Evolutionary conservation across 2,888 invertebrate species (phyloP), one percentile per base, ranked within the genome.

Genomic region (Drosophila acutilabella): DNA sequence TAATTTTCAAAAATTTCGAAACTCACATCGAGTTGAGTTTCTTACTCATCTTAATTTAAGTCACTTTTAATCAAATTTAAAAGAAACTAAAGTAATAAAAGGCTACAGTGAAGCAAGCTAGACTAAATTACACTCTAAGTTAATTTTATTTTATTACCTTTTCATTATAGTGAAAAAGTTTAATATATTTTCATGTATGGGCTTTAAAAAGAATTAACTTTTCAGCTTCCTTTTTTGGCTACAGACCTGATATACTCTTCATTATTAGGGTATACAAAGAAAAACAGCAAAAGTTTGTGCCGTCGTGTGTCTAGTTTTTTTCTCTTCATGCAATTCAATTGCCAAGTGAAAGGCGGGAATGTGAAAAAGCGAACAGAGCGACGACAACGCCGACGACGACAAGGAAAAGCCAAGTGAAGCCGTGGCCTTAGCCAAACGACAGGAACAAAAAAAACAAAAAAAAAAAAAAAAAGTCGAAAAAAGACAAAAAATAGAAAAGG

Each of bases 291-390:
- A 60, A 68, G 65, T 52, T 62, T 58, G 57, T 38, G 48, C 51
- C 64, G 45, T 53, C 52, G 44, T 45, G 53, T 51, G 73, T 67
- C 72, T 65, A 65, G 66, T 72, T 73, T 82, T 67, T 30, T 30
- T 30, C 6, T 23, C 26, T 30, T 71, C 69, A 66, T 68, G 76
- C 88, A 76, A 83, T 83, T 87, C 69, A 83, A 83, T 83, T 87
- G 83, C 61, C 88, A 83, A 87, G 76, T 72, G 71, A 23, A 36
- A 61, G 8, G 36, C 36, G 36, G 40, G 38, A 4, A 36, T 2
- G 20, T 20, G 20, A 11, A 23, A 42, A 13, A 11, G 0, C 14
- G 41, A 36, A 13, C 36, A 8, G 13, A 36, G 13, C 13, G 64
- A 54, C 47, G 52, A 52, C 52, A 58, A 48, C 51, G 68, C 45